Evolutionary conservation across 2,113 vertebrate genomes (phyloP).

Genomic region (Mesoclemmys tuberculata): DNA sequence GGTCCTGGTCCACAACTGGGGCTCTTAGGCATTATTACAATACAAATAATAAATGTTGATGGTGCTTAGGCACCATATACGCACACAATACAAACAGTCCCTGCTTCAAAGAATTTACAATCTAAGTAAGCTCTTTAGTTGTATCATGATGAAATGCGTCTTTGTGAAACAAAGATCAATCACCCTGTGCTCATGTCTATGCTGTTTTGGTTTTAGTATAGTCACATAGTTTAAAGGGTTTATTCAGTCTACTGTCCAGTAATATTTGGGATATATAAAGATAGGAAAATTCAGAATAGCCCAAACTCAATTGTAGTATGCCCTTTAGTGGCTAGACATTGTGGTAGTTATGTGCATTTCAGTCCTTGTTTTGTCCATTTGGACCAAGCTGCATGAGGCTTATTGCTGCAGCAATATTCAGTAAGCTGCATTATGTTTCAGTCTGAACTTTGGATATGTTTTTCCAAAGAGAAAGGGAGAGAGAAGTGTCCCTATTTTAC

Average conservation of each 20-base stretch:
- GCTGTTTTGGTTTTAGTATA: neutral
- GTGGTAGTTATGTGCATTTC: neutral
- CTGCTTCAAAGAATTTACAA: neutral
- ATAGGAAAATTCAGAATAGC: neutral
- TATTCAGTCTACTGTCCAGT: neutral
- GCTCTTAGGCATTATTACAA: neutral
- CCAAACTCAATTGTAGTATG: neutral
- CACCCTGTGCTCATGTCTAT: neutral
- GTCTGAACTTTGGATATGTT: no score
- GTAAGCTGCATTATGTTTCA: neutral
- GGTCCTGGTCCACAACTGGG: neutral
- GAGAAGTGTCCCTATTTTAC: neutral
- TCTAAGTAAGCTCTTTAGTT: neutral
- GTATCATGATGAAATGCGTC: neutral
- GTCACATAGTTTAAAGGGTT: neutral
- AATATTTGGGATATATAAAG: neutral
- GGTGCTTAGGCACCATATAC: fast-evolving
- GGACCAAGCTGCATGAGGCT: neutral
- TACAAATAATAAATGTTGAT: neutral
- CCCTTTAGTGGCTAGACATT: neutral
- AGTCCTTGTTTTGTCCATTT: neutral
- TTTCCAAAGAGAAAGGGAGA: neutral
- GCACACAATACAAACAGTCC: neutral
- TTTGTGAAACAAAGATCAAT: neutral
- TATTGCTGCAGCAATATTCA: neutral